Conservation (phyloP, 1,140 invertebrate species). For the Drosophila tropicalis region DNA sequence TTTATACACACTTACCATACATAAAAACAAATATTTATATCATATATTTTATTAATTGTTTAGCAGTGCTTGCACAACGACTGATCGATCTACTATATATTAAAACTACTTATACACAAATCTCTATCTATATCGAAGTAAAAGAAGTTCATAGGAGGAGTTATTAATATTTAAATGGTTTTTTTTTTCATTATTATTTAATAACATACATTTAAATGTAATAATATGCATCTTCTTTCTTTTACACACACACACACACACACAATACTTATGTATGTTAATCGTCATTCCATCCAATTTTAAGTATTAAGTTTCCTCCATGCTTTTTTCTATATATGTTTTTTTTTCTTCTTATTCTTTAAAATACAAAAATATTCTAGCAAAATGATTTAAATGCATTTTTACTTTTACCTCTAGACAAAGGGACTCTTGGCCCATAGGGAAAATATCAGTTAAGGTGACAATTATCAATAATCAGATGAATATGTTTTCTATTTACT, state of each 20-base stretch:
- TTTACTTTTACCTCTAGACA: too few relatives aligned
- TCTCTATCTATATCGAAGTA: constrained; percentile 6
- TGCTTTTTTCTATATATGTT: too few relatives aligned
- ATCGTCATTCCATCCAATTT: constrained; percentile 48
- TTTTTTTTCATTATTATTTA: neutral
- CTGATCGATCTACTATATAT: constrained; percentile 49
- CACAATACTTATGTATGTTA: constrained; percentile 40
- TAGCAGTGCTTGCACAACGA: constrained; percentile 63
- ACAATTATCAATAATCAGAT: too few relatives aligned
- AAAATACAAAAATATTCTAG: constrained; percentile 34
- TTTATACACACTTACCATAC: constrained; percentile 7
- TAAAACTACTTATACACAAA: constrained; percentile 19
- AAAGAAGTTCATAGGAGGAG: neutral
- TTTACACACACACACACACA: constrained; percentile 21
- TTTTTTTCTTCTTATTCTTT: constrained; percentile 20
- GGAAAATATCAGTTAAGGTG: too few relatives aligned
- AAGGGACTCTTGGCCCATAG: too few relatives aligned
- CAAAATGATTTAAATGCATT: constrained; percentile 33
- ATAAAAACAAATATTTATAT: constrained; percentile 13
- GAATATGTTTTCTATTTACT: neutral
- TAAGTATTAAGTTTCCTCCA: constrained; percentile 34
- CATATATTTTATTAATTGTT: constrained; percentile 43
- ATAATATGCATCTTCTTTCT: neutral
- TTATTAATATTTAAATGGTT: constrained; percentile 19
- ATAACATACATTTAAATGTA: neutral